Evolutionary conservation across 2,888 invertebrate species (phyloP).

Genomic region (Lasioglossum zephyrum): DNA sequence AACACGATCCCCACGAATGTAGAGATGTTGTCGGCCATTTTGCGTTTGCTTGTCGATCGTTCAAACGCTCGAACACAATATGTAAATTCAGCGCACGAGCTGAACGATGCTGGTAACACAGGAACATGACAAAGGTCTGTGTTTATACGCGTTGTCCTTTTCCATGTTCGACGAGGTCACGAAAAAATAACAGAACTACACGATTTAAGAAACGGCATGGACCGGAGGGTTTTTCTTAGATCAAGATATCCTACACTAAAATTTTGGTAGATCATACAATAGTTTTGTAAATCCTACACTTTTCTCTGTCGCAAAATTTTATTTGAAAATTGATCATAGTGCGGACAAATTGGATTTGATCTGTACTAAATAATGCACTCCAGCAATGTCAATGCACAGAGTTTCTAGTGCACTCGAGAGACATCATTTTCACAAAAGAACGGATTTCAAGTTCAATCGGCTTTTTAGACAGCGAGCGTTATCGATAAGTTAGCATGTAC

Average conservation of each 20-base stretch:
- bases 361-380: not conserved
- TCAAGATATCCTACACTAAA: not conserved
- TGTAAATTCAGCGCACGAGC: not conserved
- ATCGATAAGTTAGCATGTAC: not conserved
- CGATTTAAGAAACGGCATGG: too few species aligned
- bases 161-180: too few species aligned
- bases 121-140: not conserved
- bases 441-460: not conserved
- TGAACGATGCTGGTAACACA: not conserved
- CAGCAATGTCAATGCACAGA: not conserved
- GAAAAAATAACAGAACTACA: too few species aligned
- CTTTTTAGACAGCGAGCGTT: not conserved
- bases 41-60: not conserved
- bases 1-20: not conserved
- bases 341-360: not conserved
- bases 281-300: not conserved
- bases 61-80: not conserved
- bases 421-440: not conserved
- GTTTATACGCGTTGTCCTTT: too few species aligned
- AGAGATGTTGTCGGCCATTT: not conserved
- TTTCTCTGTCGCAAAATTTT: not conserved
- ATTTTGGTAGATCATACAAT: not conserved
- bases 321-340: not conserved
- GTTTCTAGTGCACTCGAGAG: not conserved
- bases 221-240: too few species aligned